phyloP scores from a whole-genome alignment of 2,113 vertebrate species.

The Puffinus mauretanicus region DNA sequence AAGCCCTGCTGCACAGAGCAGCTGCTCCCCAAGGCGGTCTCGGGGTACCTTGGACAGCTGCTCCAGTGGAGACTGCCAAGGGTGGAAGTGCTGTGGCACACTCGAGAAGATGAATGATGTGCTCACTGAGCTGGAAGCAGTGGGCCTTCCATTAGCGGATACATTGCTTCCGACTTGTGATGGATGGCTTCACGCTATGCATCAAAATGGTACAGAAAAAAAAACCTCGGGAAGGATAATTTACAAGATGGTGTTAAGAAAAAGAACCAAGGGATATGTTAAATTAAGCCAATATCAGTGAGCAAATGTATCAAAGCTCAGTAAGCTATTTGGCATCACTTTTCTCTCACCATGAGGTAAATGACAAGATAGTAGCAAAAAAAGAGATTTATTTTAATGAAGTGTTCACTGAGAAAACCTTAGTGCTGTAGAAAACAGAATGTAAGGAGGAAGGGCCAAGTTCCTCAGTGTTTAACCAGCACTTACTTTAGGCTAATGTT shows the following conservation, averaged over 20 bases:
- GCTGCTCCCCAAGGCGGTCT: neutral
- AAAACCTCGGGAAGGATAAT: neutral
- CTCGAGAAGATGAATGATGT: neutral
- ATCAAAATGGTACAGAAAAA: neutral
- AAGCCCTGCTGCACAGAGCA: accelerated
- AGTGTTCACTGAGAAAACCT: neutral
- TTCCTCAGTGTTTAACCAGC: neutral
- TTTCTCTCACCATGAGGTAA: slow-evolving; percentile 29
- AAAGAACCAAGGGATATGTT: neutral
- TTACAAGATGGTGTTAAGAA: neutral
- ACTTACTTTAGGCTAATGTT: neutral
- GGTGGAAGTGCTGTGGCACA: neutral
- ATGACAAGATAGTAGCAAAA: neutral
- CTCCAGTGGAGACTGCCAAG: neutral
- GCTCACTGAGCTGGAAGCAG: neutral
- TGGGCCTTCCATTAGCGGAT: neutral
- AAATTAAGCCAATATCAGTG: neutral
- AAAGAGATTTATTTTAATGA: neutral
- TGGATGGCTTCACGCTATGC: neutral
- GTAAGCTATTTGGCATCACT: neutral
- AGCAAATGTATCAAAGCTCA: neutral
- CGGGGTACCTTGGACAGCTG: neutral
- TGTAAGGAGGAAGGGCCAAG: neutral
- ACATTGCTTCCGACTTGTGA: neutral
- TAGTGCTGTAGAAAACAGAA: neutral